phyloP scores from a whole-genome alignment of 2,113 vertebrate genomes.

The Zootoca vivipara region DNA sequence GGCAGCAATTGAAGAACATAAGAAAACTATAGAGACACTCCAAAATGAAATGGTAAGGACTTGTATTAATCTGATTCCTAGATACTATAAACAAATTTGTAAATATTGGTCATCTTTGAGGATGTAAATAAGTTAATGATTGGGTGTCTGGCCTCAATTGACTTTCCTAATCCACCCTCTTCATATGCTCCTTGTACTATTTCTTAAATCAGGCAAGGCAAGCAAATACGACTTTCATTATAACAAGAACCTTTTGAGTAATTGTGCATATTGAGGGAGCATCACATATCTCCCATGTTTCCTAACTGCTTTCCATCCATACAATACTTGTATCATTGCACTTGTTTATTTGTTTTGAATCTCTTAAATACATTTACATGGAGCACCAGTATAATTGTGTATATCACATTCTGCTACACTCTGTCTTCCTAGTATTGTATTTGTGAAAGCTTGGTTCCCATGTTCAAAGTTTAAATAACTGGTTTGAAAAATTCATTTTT shows the following conservation, averaged over 20 bases:
- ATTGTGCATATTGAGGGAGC: slow-evolving; percentile 1
- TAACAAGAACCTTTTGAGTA: slow-evolving; percentile 1
- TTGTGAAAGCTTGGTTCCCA: background rate
- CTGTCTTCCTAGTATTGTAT: background rate
- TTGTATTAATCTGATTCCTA: background rate
- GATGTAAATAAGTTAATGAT: background rate
- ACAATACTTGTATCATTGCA: background rate
- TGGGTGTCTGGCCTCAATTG: too few species aligned
- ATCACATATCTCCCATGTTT: background rate
- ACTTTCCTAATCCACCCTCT: background rate
- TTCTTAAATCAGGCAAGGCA: background rate
- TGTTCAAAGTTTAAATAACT: background rate
- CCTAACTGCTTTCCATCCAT: background rate
- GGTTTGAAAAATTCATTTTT: background rate
- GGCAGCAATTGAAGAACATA: slow-evolving; percentile 84
- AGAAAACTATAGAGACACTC: slow-evolving; percentile 78
- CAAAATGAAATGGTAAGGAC: slow-evolving; percentile 84
- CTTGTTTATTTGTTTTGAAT: background rate
- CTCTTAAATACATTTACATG: background rate
- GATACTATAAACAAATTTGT: background rate
- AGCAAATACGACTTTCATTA: background rate
- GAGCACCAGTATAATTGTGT: background rate
- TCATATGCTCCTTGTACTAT: background rate
- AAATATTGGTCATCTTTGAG: background rate
- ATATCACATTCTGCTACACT: background rate